These are phyloP conservation scores for Drosophila pseudoobscura DNA, from an alignment of 1,140 invertebrate genomes.

Conservation along the genomic window DNA sequence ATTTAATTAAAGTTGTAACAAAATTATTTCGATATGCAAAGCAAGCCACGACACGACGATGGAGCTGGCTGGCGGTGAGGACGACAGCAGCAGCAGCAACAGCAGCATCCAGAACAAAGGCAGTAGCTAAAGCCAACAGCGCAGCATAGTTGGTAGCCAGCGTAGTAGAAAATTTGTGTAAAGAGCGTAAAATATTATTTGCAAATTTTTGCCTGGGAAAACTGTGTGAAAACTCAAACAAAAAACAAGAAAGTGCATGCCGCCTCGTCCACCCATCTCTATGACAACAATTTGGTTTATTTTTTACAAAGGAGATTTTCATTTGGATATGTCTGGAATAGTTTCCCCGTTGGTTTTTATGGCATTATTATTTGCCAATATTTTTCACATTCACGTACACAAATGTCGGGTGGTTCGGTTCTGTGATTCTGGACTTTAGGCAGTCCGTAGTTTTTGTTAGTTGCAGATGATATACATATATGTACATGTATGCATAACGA, in stretches of 20 bases:
- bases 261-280: background rate
- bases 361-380: constrained; percentile 55
- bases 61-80: constrained; percentile 18
- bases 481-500: constrained; percentile 9
- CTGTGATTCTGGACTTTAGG: background rate
- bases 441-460: background rate
- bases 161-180: constrained; percentile 58
- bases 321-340: constrained; percentile 42
- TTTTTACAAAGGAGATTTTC: constrained; percentile 31
- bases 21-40: constrained; percentile 61
- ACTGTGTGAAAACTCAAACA: constrained; percentile 3
- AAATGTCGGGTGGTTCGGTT: background rate
- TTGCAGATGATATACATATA: constrained; percentile 27
- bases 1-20: constrained; percentile 66
- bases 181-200: constrained; percentile 61
- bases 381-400: constrained; percentile 29
- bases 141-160: constrained; percentile 22
- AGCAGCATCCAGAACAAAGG: constrained; percentile 6
- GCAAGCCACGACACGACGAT: constrained; percentile 27
- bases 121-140: background rate
- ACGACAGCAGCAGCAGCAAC: constrained; percentile 13
- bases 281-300: constrained; percentile 21
- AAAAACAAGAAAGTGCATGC: constrained; percentile 10
- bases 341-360: constrained; percentile 31
- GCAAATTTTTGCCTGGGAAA: constrained; percentile 37